Conservation (phyloP, 2,888 invertebrate genomes). For the Thymelicus lineola region DNA sequence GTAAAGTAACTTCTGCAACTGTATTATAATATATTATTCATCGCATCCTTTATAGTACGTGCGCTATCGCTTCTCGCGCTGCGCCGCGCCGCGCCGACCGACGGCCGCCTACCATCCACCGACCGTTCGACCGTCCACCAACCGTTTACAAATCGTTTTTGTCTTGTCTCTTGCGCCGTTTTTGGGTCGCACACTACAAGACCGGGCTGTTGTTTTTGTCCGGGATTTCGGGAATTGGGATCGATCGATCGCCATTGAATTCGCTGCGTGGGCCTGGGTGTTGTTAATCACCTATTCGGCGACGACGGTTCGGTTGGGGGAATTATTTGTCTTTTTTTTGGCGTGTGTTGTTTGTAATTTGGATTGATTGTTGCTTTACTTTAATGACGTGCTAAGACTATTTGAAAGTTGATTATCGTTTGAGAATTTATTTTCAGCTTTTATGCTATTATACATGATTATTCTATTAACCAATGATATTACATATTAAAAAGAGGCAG, state of each 20-base stretch:
- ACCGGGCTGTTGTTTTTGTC: conserved; percentile 28
- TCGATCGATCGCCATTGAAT: conserved; percentile 16
- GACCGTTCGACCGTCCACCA: background rate
- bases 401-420: too few species aligned
- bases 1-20: background rate
- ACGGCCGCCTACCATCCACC: background rate
- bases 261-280: conserved; percentile 15
- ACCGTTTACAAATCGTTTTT: conserved; percentile 16
- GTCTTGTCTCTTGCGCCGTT: conserved; percentile 27
- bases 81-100: background rate
- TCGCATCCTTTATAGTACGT: conserved; percentile 12
- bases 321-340: background rate
- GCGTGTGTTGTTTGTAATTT: too few species aligned
- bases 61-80: conserved; percentile 20
- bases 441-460: too few species aligned
- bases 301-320: background rate
- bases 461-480: too few species aligned
- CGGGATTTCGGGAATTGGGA: conserved; percentile 25
- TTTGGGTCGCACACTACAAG: conserved; percentile 12
- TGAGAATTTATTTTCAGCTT: too few species aligned
- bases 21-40: conserved; percentile 8
- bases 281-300: conserved; percentile 23
- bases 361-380: too few species aligned
- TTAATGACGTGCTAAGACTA: too few species aligned
- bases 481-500: too few species aligned